Evolutionary conservation across 2,113 vertebrate genomes (phyloP), one percentile per base, ranked within the genome.

Genomic region (Antechinus flavipes): DNA sequence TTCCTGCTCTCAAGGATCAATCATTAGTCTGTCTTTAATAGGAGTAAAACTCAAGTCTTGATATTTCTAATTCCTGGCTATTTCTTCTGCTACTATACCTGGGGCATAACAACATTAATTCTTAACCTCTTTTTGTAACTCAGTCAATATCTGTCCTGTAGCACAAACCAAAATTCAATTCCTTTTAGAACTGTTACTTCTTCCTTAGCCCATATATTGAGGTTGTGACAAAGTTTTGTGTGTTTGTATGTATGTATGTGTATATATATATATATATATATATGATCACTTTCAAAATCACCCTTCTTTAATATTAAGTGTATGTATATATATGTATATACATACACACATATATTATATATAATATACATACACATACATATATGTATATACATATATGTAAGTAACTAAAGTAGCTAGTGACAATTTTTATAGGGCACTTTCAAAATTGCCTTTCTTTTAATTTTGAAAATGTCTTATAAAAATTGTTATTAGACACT

Each of bases 1-100:
- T 35, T 3, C 12, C 61, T 68, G 61, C 12, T 8, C 2, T 68
- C 97, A 95, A 96, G 93, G 93, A 97, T 95, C 61, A 35, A 35
- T 68, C 58, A 26, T 26, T 58, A 54, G 54, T 54, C 54, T 35
- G 27, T 35, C 61, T 12, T 68, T 97, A 95, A 97, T 93, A 92
- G 95, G 96, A 98, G 97, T 98, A 97, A 97, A 94, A 97, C 93
- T 97, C 93, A 89, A 97, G 96, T 93, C 96, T 97, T 94, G 94
- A 95, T 95, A 94, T 95, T 96, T 47, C 94, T 94, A 96, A 96
- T 96, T 95, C 95, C 61, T 35, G 84, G 93, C 49, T 3, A 25
- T 95, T 97, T 97, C 91, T 95, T 95, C 98, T 97, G 96, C 96
- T 52, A 22, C 93, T 97, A 96, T 96, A 96, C 92, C 96, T 96